Evolutionary conservation across 1,140 invertebrate species (phyloP), one percentile per base, ranked within the genome.

Genomic region (Heliconius congener): DNA sequence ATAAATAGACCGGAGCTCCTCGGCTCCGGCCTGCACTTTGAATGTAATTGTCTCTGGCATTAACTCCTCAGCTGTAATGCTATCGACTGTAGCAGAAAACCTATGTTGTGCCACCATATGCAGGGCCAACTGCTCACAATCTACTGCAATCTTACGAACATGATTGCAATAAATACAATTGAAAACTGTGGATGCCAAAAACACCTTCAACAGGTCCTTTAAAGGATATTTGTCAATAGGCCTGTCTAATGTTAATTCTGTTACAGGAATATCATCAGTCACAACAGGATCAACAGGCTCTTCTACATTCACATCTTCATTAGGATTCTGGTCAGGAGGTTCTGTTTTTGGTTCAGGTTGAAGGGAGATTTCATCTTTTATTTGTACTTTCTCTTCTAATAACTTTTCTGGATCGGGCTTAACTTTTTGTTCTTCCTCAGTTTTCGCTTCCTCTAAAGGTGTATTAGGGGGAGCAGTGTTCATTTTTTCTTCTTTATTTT

Each of bases 141-240:
- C 97, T 0, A 98, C 97, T 3, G 97, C 97, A 82, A 98, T 97
- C 80, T 97, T 96, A 30, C 97, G 95, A 0, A 97, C 97, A 94
- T 98, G 97, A 88, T 97, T 97, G 86, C 97, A 98, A 87, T 97
- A 98, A 46, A 97, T 95, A 90, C 98, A 98, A 42, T 94, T 95
- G 6, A 95, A 93, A 85, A 96, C 96, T 0, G 97, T 97, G 3
- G 95, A 95, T 79, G 95, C 94, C 37, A 98, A 94, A 89, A 97
- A 97, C 78, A 96, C 96, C 89, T 97, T 97, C 13, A 98, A 84
- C 74, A 98, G 93, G 57, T 96, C 95, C 80, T 96, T 95, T 73
- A 97, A 94, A 52, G 96, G 95, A 90, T 97, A 96, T 84, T 96
- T 96, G 83, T 97, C 97, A 57, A 98, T 88, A 5, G 96, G 96